Base-by-base conservation (phyloP, 1,140 invertebrate species). In the Lepidotrigona ventralis region DNA sequence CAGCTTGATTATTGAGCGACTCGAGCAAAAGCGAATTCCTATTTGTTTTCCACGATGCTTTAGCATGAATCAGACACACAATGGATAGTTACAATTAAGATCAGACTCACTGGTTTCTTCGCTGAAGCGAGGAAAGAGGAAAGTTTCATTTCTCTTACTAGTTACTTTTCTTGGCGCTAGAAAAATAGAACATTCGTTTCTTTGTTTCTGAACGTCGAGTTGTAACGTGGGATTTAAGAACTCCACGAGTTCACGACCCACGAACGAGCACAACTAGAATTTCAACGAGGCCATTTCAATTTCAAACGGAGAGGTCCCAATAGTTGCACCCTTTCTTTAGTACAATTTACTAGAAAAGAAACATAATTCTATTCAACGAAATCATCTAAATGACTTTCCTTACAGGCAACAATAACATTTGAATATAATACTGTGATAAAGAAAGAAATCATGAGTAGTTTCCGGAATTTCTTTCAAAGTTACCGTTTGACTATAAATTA, bases 241-340 rank as follows among this genome's bases (percentile, higher is more conserved):
- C 2, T 56, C 29, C 58, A 39, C 15, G n/a, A 11, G 69, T 74
- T 73, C 69, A 81, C 11, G 79, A 81, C 56, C 79, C n/a, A 29
- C 53, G 69, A 33, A 81, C 8, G 4, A 64, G 15, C 23, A 19
- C 15, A 70, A 60, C 21, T 74, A 39, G 79, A 74, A 74, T 81
- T 64, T 81, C 58, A 74, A 73, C 23, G 46, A 73, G 46, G 8
- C 15, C 46, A 74, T 73, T 81, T 73, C 39, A 74, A 81, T 64
- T 81, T 74, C 58, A 74, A 54, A 54, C 70, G 29, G 19, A 26
- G 3, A 53, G 15, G 56, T 66, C 33, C 21, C 26, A 9, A 19
- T 23, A 69, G 39, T 53, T n/a, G 56, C 33, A 51, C 19, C n/a
- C n/a, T 12, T 23, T n/a, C n/a, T 58, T 39, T n/a, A 56, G 6